These are phyloP conservation scores for Lytechinus pictus DNA, from an alignment of 35 echinoderm and acorn worm species.

Conservation along the genomic window DNA sequence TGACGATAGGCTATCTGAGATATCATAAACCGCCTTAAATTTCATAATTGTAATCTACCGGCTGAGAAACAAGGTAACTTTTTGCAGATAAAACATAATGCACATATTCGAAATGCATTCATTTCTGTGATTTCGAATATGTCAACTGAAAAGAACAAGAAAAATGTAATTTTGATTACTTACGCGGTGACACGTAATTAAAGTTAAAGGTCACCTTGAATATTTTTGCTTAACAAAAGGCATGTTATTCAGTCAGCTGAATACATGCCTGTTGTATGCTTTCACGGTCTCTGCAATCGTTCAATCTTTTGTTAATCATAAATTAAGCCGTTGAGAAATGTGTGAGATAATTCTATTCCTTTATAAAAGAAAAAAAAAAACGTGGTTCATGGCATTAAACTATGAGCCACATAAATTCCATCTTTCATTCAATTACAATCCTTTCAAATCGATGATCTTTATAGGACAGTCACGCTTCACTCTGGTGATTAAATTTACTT, in stretches of 20 bases:
- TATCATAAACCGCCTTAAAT: too few species aligned
- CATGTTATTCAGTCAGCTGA: not conserved
- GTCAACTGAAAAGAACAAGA: too few species aligned
- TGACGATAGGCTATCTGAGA: too few species aligned
- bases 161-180: not conserved
- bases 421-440: not conserved
- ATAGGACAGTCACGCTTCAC: not conserved
- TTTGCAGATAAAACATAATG: not conserved
- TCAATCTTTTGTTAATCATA: too few species aligned
- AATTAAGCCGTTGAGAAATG: not conserved
- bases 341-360: not conserved
- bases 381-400: not conserved
- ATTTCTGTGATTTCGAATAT: not conserved
- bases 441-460: not conserved
- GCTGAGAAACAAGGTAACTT: not conserved
- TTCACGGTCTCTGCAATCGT: too few species aligned
- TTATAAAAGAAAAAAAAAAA: not conserved
- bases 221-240: not conserved
- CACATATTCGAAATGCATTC: not conserved
- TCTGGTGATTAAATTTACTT: too few species aligned
- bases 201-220: not conserved
- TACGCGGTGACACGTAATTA: not conserved
- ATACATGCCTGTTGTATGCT: too few species aligned
- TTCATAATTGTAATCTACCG: not conserved
- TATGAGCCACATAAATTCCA: not conserved